Evolutionary conservation across 2,797 vertebrate genomes (phyloP), one percentile per base, ranked within the genome.

Genomic region (Lutra lutra): DNA sequence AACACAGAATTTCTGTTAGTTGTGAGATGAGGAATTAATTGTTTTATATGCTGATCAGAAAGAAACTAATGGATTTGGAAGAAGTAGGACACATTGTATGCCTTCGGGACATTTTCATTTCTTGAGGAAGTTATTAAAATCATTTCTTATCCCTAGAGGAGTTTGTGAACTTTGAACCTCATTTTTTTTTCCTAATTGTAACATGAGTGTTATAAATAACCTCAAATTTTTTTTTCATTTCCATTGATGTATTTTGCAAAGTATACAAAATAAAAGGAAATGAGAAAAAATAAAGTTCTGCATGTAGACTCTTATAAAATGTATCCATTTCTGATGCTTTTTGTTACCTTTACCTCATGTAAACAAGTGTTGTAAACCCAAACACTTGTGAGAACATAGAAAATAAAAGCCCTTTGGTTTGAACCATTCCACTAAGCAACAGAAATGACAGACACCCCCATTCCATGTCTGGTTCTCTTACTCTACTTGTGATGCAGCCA

Each of bases 381-480:
- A 83, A 72, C 5, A 5, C 73, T 35, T 38, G 54, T n/a, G 8
- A 79, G 15, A 66, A 92, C 11, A 64, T 5, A 78, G 21, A 15
- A 32, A 83, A 38, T 9, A 43, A 72, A 79, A 29, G 4, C 6
- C 27, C 89, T 38, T 54, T 40, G 38, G 5, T 38, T 35, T 60
- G 23, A 23, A 64, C n/a, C 11, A 68, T 13, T 1, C 6, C 2
- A 85, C n/a, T 40, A 23, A 38, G 7, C 3, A 29, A 32, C 7
- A 32, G 0, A 32, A 32, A 60, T 0, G 3, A 18, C 10, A 10
- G 1, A 21, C 10, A 27, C 6, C 3, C 4, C 20, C 7, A 0
- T 1, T 7, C 38, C 43, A 5, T 12, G 38, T 40, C 58, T 29
- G 2, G 5, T 14, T 85, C 38, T 29, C 2, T 83, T 64, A 17